Base-by-base conservation (phyloP, 2,888 invertebrate genomes). In the Mesopsocus fuscifrons region DNA sequence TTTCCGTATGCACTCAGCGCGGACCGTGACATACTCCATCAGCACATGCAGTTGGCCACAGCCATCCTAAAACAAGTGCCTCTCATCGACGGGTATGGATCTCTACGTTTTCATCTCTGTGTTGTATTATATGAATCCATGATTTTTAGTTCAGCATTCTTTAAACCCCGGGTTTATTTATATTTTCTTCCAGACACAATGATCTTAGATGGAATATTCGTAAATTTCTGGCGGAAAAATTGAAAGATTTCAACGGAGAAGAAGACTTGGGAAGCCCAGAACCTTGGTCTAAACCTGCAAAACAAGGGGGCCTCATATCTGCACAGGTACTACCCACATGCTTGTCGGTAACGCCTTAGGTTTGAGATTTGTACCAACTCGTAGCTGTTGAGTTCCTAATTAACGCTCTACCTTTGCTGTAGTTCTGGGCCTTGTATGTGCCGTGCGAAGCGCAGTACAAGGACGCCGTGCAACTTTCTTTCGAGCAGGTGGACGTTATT, bases 151-250 rank as follows among this genome's bases (percentile, higher is more conserved):
- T n/a, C n/a, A n/a, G n/a, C n/a, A n/a, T n/a, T n/a, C n/a, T n/a
- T n/a, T n/a, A n/a, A n/a, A n/a, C n/a, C n/a, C n/a, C n/a, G n/a
- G n/a, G n/a, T n/a, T n/a, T n/a, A n/a, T n/a, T n/a, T n/a, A n/a
- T n/a, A n/a, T n/a, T n/a, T 38, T 18, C n/a, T 38, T 38, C 9
- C 54, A 60, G 63, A 51, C 87, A 88, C 71, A 88, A 88, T 65
- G 88, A 88, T 62, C 66, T 87, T 50, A 85, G 87, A 11, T 87
- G 85, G 84, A 87, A 87, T 63, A 83, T 88, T 60, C 69, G 87
- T 51, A 85, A 85, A 64, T 85, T 87, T 65, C 69, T 85, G 59
- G 84, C 85, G 63, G 87, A 87, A 63, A 77, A 79, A 59, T 74
- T 88, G 53, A 79, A 80, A 60, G 81, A 83, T 60, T 83, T 87